Percentiles rank a stretch among this genome's conserved stretches.
Conservation (phyloP, 1,140 invertebrate genomes). For the Brachystomella parvula region DNA sequence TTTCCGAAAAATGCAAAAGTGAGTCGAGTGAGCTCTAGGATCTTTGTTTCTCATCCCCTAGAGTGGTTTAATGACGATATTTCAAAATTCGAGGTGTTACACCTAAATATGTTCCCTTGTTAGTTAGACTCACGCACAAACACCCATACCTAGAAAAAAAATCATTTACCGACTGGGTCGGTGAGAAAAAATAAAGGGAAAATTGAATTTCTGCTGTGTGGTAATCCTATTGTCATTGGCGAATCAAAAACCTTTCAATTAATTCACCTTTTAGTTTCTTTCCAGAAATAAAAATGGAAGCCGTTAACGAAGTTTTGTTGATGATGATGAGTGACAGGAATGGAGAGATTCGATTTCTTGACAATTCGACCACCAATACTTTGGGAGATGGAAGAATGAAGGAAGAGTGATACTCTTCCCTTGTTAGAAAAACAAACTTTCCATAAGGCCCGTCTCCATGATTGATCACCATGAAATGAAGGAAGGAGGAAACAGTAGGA, state of each 20-base stretch:
- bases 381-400: not conserved
- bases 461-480: conserved; percentile 16
- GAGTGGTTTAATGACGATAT: too few species aligned
- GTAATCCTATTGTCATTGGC: too few species aligned
- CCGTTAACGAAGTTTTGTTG: not conserved
- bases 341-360: not conserved
- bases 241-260: too few species aligned
- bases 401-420: not conserved
- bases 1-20: too few species aligned
- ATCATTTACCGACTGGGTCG: not conserved
- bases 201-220: too few species aligned
- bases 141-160: too few species aligned
- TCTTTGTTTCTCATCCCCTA: too few species aligned
- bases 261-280: not conserved
- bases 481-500: not conserved
- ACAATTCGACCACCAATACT: not conserved
- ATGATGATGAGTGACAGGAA: not conserved
- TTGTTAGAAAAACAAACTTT: not conserved
- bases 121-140: too few species aligned
- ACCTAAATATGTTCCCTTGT: too few species aligned
- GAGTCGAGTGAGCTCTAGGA: too few species aligned
- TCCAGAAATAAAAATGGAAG: not conserved
- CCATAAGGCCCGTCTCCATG: not conserved
- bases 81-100: too few species aligned
- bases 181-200: not conserved